phyloP scores from a whole-genome alignment of 1,140 invertebrate species.

The Ceratina japonica region DNA sequence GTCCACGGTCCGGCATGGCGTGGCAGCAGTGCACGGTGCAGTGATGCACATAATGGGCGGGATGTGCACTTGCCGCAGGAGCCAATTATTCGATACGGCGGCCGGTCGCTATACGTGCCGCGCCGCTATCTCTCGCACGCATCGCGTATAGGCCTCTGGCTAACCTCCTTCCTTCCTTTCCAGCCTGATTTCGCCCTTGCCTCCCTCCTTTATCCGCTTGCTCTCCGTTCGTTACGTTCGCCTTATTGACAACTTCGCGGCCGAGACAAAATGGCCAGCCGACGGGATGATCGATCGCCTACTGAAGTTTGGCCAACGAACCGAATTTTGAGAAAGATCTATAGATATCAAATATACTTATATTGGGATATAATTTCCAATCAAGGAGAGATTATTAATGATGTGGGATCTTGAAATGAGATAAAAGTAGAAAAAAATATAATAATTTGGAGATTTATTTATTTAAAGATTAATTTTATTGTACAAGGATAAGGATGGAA shows the following conservation, averaged over 20 bases:
- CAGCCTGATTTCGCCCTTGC: constrained; percentile 53
- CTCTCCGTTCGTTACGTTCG: constrained; percentile 7
- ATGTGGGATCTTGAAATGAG: too few relatives aligned
- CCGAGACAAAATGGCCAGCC: constrained; percentile 13
- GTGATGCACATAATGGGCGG: constrained; percentile 78
- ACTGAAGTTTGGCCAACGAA: too few relatives aligned
- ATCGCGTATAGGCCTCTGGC: constrained; percentile 70
- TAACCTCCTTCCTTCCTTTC: constrained; percentile 55
- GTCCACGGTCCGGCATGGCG: constrained; percentile 48
- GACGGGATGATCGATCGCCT: constrained; percentile 18
- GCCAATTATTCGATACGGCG: constrained; percentile 80
- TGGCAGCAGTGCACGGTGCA: constrained; percentile 65
- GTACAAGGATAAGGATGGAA: neutral
- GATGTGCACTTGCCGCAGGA: constrained; percentile 79
- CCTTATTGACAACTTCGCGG: constrained; percentile 28
- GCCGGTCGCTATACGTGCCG: constrained; percentile 72
- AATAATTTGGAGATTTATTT: too few relatives aligned
- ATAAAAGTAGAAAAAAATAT: too few relatives aligned
- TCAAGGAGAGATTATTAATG: too few relatives aligned
- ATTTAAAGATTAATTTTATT: too few relatives aligned
- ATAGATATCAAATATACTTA: too few relatives aligned
- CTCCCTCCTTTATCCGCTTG: constrained; percentile 19
- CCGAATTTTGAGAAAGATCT: too few relatives aligned
- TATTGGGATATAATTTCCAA: too few relatives aligned
- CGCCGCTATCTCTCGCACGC: constrained; percentile 74